Evolutionary conservation across 2,797 vertebrate species (phyloP), one percentile per base, ranked within the genome.

Genomic region (Euphonia xanthogaster): DNA sequence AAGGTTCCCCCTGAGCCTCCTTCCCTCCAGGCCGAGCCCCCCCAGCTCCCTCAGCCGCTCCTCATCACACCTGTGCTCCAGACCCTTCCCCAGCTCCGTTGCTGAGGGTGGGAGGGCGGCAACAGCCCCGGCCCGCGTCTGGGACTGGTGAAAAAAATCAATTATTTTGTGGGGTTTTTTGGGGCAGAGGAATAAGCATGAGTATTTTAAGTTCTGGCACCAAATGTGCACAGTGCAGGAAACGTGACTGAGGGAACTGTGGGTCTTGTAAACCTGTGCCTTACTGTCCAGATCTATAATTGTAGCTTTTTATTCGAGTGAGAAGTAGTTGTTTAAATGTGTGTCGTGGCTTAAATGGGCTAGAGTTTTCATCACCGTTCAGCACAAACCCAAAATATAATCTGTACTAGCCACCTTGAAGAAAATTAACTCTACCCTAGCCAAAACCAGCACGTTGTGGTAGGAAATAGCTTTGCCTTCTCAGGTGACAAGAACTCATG

Each of bases 221-320:
- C 39, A 48, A 44, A 37, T 2, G 2, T 0, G 1, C 23, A 8
- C 6, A 5, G 3, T 23, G 72, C 37, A 7, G 57, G 37, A 9
- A 18, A 45, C 0, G 4, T 13, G 40, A 14, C 23, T 0, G 10
- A 11, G 19, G 25, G 14, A 9, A 2, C 47, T 48, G 6, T 1
- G 33, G 15, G 11, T n/a, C 19, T 42, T 33, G 27, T 19, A 6
- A 27, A 24, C 14, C 13, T 27, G 11, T 20, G 23, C 50, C 23
- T 30, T 7, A 1, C 28, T 1, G 15, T 4, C 1, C 45, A 2
- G 2, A 27, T 53, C 25, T 17, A 0, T 5, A 33, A 24, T 8
- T 24, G 6, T 0, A 30, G 27, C 16, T 62, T 48, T 51, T 24
- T 25, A 3, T 50, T 12, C 5, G 5, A 25, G 17, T 5, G 7